phyloP scores from a whole-genome alignment of 2,888 invertebrate genomes.

The Chrysotoxum bicinctum region DNA sequence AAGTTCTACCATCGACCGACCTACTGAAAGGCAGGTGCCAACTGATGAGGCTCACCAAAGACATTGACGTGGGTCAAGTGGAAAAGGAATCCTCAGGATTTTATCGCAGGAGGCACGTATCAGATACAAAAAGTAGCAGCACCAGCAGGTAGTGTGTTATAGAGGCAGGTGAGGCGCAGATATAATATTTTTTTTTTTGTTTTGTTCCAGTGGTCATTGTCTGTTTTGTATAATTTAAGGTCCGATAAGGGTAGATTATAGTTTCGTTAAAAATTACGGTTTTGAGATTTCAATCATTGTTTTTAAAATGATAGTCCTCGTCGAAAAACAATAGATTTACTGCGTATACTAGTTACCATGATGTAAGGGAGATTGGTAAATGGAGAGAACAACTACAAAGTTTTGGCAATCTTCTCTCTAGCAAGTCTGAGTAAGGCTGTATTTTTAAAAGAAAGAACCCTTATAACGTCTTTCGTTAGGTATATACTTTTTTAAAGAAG shows the following conservation, averaged over 20 bases:
- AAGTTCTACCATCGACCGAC: constrained; percentile 50
- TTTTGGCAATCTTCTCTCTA: too few relatives aligned
- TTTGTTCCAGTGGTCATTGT: constrained; percentile 20
- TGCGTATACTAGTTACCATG: too few relatives aligned
- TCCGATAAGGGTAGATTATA: background rate
- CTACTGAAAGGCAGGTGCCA: constrained; percentile 50
- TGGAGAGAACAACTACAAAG: too few relatives aligned
- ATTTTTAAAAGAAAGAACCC: too few relatives aligned
- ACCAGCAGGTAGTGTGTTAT: constrained; percentile 30
- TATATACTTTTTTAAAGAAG: too few relatives aligned
- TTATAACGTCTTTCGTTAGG: too few relatives aligned
- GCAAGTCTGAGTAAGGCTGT: too few relatives aligned
- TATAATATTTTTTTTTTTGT: constrained; percentile 34
- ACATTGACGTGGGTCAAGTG: constrained; percentile 68
- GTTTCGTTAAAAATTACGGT: background rate
- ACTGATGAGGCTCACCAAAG: constrained; percentile 13
- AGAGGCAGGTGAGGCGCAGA: constrained; percentile 49
- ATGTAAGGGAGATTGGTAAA: too few relatives aligned
- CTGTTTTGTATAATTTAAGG: background rate
- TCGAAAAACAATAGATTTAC: too few relatives aligned
- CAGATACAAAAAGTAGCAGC: constrained; percentile 26
- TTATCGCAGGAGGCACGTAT: constrained; percentile 60
- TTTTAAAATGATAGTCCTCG: too few relatives aligned
- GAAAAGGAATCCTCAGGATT: constrained; percentile 38
- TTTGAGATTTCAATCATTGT: too few relatives aligned